A percentile compares a stretch with the other conserved stretches of the same genome.
Conservation (phyloP, 2,113 vertebrate species). For the Microtus pennsylvanicus region DNA sequence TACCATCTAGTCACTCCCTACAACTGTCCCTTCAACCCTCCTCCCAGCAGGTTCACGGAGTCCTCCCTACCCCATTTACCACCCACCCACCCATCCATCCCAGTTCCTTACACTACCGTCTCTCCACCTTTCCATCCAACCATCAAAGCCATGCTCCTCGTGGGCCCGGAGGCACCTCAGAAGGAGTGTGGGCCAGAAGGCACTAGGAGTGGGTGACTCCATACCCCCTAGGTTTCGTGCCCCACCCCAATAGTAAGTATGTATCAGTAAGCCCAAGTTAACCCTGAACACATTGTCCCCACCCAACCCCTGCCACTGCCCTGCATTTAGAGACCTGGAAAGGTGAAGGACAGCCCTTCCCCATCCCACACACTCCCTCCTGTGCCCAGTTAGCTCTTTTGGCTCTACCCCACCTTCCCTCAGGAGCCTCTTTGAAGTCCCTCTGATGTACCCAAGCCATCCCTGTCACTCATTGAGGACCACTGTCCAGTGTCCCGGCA, state of each 20-base stretch:
- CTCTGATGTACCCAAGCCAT: too few species aligned
- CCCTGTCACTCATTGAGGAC: neutral
- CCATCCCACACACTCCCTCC: too few species aligned
- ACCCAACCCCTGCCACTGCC: neutral
- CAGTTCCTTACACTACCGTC: neutral
- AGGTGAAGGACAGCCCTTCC: neutral
- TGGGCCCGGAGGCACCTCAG: neutral
- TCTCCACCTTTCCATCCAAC: neutral
- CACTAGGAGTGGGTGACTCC: fast-evolving
- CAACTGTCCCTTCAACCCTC: too few species aligned
- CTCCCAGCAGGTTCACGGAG: neutral
- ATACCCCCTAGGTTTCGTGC: too few species aligned
- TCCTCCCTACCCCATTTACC: neutral
- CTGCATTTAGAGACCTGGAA: neutral
- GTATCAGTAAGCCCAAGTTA: neutral
- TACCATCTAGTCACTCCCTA: neutral
- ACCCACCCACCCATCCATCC: neutral
- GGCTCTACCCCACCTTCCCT: neutral
- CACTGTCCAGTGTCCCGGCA: neutral
- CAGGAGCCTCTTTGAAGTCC: neutral
- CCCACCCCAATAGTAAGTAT: neutral
- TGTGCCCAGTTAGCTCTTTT: neutral
- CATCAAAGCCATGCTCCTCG: neutral
- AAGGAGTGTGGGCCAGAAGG: neutral
- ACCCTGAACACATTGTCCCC: neutral